Evolutionary conservation across 2,797 vertebrate species (phyloP).

Genomic region (Linurgus olivaceus): DNA sequence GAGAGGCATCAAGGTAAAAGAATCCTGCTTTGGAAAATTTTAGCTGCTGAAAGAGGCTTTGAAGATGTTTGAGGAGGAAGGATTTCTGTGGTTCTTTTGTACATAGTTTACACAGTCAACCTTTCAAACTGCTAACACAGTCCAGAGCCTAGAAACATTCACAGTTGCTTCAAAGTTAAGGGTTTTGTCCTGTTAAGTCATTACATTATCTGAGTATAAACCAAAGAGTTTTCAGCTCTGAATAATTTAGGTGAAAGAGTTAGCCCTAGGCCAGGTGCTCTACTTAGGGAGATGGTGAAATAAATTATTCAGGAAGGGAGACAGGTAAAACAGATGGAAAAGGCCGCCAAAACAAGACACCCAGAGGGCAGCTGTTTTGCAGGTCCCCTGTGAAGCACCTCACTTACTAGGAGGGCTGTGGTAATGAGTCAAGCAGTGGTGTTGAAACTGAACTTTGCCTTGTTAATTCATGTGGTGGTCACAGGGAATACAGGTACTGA

Average conservation of each 20-base stretch:
- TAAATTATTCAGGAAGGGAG: conserved; percentile 85
- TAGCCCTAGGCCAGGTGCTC: conserved; percentile 83
- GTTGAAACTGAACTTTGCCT: background rate
- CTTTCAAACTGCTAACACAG: conserved; percentile 48
- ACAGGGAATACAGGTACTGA: background rate
- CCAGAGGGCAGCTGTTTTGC: conserved; percentile 73
- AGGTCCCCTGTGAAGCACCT: conserved; percentile 46
- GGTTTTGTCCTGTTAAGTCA: conserved; percentile 68
- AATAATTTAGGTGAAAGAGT: conserved; percentile 85
- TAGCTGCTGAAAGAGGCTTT: conserved; percentile 4
- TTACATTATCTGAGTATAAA: conserved; percentile 77
- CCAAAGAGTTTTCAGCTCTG: conserved; percentile 77
- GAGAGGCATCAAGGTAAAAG: background rate
- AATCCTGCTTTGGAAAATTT: background rate
- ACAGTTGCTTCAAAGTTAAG: conserved; percentile 49
- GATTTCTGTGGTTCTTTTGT: conserved; percentile 24
- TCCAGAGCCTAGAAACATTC: conserved; percentile 36
- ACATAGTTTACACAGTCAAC: conserved; percentile 23
- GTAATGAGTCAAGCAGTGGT: conserved; percentile 1
- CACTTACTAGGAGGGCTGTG: background rate
- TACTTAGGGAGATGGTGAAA: conserved; percentile 84
- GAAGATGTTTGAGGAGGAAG: conserved; percentile 15
- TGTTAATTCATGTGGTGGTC: background rate
- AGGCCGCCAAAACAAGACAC: conserved; percentile 78
- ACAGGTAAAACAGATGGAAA: conserved; percentile 86